A percentile compares a stretch with the other conserved stretches of the same genome.
phyloP scores from a whole-genome alignment of 2,797 vertebrate species.

The Tenualosa ilisha region DNA sequence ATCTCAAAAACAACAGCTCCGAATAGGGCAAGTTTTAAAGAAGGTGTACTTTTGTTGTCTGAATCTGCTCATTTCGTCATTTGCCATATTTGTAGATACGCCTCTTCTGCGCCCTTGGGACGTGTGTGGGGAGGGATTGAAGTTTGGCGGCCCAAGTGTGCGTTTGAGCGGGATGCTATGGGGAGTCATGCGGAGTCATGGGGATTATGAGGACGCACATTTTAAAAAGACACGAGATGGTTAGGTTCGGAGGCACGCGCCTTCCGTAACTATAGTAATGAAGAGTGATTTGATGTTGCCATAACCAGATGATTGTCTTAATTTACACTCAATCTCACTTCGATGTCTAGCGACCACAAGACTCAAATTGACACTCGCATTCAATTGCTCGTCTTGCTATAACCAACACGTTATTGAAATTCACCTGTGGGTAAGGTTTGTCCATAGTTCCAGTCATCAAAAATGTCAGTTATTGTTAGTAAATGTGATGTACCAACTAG shows the following conservation, averaged over 20 bases:
- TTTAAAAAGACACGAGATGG: slow-evolving; percentile 27
- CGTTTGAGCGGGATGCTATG: slow-evolving; percentile 55
- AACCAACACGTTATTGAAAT: not conserved
- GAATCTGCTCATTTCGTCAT: not conserved
- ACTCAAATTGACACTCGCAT: not conserved
- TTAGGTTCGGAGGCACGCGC: slow-evolving; percentile 28
- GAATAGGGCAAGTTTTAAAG: not conserved
- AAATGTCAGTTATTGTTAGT: not conserved
- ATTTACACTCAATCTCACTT: not conserved
- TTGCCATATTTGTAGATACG: not conserved
- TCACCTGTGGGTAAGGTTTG: not conserved
- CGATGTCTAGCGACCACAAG: not conserved
- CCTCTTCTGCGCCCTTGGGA: not conserved
- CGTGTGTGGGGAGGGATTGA: not conserved
- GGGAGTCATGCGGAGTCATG: slow-evolving; percentile 33
- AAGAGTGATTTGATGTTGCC: slow-evolving; percentile 31
- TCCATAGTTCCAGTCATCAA: not conserved
- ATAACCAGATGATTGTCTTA: not conserved
- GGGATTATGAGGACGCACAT: slow-evolving; percentile 26
- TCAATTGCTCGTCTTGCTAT: not conserved
- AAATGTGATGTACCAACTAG: not conserved
- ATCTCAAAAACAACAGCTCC: too few species aligned
- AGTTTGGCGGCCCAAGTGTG: slow-evolving; percentile 56
- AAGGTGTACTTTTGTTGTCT: not conserved
- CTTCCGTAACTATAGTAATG: slow-evolving; percentile 57